Conservation (phyloP, 2,113 vertebrate species). For the Pyxicephalus adspersus region DNA sequence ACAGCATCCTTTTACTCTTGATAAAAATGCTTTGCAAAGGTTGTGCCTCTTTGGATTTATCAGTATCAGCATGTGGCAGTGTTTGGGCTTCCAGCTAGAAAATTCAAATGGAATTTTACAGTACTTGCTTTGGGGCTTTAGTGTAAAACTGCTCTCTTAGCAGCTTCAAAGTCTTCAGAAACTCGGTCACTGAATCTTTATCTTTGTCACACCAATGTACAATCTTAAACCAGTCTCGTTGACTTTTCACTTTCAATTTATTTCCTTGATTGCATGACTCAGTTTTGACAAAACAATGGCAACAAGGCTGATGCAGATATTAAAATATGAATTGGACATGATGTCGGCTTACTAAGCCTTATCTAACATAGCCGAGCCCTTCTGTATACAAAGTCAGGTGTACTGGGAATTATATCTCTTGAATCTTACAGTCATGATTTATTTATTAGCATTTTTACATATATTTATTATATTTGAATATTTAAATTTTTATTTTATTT, state of each 20-base stretch:
- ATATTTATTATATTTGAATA: no score
- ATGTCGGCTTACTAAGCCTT: conserved; percentile 2
- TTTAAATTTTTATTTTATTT: no score
- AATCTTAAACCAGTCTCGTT: conserved; percentile 48
- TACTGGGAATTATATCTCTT: not conserved
- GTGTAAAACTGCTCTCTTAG: conserved; percentile 63
- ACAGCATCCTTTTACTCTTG: conserved; percentile 63
- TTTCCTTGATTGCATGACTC: conserved; percentile 45
- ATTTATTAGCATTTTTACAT: not conserved
- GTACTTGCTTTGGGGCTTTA: conserved; percentile 65
- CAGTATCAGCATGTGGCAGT: conserved; percentile 65
- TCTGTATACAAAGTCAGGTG: not conserved
- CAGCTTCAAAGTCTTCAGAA: conserved; percentile 61
- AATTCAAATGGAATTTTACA: conserved; percentile 69
- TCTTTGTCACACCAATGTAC: conserved; percentile 54
- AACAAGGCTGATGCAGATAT: conserved; percentile 16
- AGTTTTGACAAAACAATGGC: conserved; percentile 39
- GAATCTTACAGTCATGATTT: not conserved
- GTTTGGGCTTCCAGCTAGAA: conserved; percentile 64
- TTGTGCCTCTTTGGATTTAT: conserved; percentile 70
- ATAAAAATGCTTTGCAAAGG: conserved; percentile 68
- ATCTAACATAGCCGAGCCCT: not conserved
- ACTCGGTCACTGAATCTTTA: conserved; percentile 53
- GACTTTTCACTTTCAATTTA: conserved; percentile 53
- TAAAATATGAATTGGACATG: not conserved